Percentiles rank a stretch among this genome's conserved stretches.
Conservation (phyloP, 1,140 invertebrate species). For the Diorhabda sublineata region DNA sequence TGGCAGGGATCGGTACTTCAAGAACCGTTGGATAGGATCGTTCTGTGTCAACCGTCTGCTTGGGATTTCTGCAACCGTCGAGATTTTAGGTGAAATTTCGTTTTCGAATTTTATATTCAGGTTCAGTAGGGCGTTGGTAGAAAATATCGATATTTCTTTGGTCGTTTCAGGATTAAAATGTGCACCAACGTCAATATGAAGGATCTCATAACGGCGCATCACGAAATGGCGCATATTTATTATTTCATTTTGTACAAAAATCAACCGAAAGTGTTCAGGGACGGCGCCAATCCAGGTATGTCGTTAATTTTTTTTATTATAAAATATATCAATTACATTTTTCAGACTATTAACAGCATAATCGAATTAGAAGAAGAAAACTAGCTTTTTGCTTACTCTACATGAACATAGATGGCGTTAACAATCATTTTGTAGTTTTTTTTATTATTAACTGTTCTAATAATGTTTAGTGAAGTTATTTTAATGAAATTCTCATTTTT, state of each 20-base stretch:
- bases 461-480: too few species aligned
- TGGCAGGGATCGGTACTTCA: constrained; percentile 74
- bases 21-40: constrained; percentile 66
- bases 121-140: background rate
- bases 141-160: background rate
- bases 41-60: constrained; percentile 82
- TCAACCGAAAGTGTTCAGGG: constrained; percentile 78
- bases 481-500: too few species aligned
- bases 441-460: too few species aligned
- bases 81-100: constrained; percentile 65
- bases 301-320: too few species aligned
- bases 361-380: too few species aligned
- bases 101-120: background rate
- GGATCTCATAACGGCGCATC: constrained; percentile 86
- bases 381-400: too few species aligned
- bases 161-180: constrained; percentile 83
- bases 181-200: constrained; percentile 86
- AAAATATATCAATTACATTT: too few species aligned
- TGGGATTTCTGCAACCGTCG: constrained; percentile 90
- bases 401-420: too few species aligned
- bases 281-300: constrained; percentile 87
- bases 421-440: too few species aligned
- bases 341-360: too few species aligned
- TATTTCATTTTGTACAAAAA: constrained; percentile 85
- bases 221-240: constrained; percentile 90